Evolutionary conservation across 2,888 invertebrate species (phyloP), one percentile per base, ranked within the genome.

Genomic region (Mythimna vitellina): DNA sequence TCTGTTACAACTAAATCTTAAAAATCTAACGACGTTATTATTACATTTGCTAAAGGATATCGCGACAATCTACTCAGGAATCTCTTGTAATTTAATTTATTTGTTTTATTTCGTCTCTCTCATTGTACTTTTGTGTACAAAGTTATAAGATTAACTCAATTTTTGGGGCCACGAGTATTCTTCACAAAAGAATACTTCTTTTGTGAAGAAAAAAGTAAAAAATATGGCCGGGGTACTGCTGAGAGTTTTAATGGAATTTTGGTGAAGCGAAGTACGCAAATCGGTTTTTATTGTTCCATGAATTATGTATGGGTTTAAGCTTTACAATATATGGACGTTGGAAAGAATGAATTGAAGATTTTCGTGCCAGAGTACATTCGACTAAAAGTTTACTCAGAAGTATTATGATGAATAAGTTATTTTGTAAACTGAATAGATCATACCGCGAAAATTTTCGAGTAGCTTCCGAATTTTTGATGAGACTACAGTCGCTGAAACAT

Each of bases 131-230:
- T 88, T 87, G 89, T 89, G 86, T 86, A 87, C 87, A 87, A 89
- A 88, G 89, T 90, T 89, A 87, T 86, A 85, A 92, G 89, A 92
- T 92, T 92, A 92, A 92, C 92, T 91, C 90, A 92, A 92, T 92
- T 92, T 92, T 89, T 87, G 86, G 85, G 88, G 87, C 88, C 86
- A 86, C 86, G 86, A 89, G 87, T 89, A 86, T 90, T 90, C 88
- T n/a, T n/a, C n/a, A n/a, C n/a, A n/a, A n/a, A n/a, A n/a, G n/a
- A n/a, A n/a, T n/a, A n/a, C n/a, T n/a, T n/a, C n/a, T 88, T 89
- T 91, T 90, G 87, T 88, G 84, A 77, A 83, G 78, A 86, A 86
- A 89, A 86, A 87, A 84, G 79, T 79, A 83, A 81, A 84, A 83
- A 86, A 88, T 81, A 83, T 87, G 78, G 82, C 81, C 72, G 83